A percentile compares a stretch with the other conserved stretches of the same genome.
Conservation (phyloP, 2,797 vertebrate genomes). For the Manis pentadactyla region DNA sequence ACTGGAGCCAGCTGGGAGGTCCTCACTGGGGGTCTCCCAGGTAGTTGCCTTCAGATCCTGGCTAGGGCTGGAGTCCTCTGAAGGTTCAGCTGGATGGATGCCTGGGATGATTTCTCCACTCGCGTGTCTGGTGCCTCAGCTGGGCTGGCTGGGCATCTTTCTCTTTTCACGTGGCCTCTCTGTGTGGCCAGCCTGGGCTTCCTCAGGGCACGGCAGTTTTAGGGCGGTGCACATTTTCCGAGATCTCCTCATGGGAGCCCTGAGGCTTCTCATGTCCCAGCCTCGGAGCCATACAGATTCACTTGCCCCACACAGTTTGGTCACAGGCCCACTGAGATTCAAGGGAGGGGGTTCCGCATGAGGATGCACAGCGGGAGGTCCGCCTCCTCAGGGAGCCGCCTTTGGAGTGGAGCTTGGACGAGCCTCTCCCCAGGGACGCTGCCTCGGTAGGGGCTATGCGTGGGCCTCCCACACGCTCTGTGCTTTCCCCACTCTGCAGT, state of each 20-base stretch:
- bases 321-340: neutral
- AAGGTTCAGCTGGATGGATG: neutral
- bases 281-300: neutral
- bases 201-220: neutral
- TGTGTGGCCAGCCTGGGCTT: neutral
- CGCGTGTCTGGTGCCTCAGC: rapidly evolving
- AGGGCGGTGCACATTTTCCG: neutral
- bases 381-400: neutral
- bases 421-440: rapidly evolving
- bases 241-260: neutral
- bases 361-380: rapidly evolving
- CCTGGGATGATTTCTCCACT: neutral
- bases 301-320: neutral
- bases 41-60: neutral
- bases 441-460: rapidly evolving
- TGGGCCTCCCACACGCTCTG: neutral
- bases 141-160: neutral
- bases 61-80: neutral
- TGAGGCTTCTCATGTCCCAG: neutral
- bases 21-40: neutral
- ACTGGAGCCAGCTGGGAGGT: neutral
- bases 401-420: neutral
- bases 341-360: neutral
- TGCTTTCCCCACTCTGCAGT: too few species aligned
- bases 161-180: neutral